phyloP scores from a whole-genome alignment of 2,888 invertebrate genomes.

The Herminia tarsipennalis region DNA sequence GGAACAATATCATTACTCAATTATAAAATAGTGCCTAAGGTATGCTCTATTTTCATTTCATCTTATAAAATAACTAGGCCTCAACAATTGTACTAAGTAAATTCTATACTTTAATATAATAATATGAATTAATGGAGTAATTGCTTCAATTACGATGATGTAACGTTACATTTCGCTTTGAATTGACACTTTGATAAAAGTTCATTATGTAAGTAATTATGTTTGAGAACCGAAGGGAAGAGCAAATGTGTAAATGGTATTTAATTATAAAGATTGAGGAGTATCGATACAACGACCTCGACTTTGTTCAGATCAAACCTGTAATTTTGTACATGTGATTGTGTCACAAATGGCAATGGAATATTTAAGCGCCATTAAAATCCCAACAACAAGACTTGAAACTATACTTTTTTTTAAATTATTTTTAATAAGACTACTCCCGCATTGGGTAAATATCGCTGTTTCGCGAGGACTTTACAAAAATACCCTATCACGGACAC shows the following conservation, averaged over 20 bases:
- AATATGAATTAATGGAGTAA: conserved; percentile 16
- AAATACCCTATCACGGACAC: too few species aligned
- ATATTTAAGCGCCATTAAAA: not conserved
- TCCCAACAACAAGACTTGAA: not conserved
- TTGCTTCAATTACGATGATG: conserved; percentile 22
- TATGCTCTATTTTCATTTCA: not conserved
- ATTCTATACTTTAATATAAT: conserved; percentile 5
- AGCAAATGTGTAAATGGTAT: not conserved
- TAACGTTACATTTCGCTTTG: conserved; percentile 16
- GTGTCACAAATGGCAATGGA: too few species aligned
- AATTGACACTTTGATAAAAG: conserved; percentile 22
- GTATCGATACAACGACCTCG: too few species aligned
- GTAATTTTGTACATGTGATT: too few species aligned
- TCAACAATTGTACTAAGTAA: not conserved
- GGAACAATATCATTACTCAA: too few species aligned
- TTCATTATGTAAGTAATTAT: conserved; percentile 17
- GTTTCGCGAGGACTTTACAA: too few species aligned
- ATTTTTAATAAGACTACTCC: too few species aligned
- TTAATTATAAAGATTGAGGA: too few species aligned
- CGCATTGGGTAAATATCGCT: too few species aligned
- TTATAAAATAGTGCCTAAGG: too few species aligned
- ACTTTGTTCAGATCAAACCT: too few species aligned
- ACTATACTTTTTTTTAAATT: too few species aligned
- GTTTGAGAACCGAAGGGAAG: conserved; percentile 16
- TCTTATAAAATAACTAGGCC: not conserved